These are phyloP conservation scores for Thymelicus acteon DNA, from an alignment of 2,888 invertebrate species.

Conservation along the genomic window DNA sequence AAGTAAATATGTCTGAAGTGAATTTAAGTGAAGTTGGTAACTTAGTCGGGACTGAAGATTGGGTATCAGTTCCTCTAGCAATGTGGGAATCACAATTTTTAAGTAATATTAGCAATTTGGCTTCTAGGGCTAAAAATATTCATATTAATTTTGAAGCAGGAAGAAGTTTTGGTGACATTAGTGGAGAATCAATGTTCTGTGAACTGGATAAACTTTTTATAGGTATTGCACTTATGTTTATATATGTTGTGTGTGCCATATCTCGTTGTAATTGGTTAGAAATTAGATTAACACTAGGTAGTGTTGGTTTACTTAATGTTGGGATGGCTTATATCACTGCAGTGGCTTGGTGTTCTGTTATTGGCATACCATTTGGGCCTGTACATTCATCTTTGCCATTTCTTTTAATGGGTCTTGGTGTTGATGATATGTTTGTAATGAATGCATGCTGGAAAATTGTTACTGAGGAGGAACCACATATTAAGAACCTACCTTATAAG, in stretches of 20 bases:
- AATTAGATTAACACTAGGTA: constrained; percentile 87
- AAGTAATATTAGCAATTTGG: constrained; percentile 66
- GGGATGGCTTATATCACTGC: constrained; percentile 90
- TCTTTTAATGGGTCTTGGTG: constrained; percentile 91
- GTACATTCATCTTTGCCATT: constrained; percentile 93
- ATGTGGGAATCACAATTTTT: constrained; percentile 87
- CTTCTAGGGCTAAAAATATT: constrained; percentile 61
- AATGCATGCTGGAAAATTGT: constrained; percentile 90
- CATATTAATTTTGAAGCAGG: constrained; percentile 85
- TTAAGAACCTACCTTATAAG: constrained; percentile 85
- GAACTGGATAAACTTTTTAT: constrained; percentile 88
- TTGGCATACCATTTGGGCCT: constrained; percentile 91
- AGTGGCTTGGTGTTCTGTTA: constrained; percentile 88
- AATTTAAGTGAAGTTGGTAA: constrained; percentile 88
- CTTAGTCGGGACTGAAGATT: constrained; percentile 90
- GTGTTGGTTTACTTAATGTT: constrained; percentile 88
- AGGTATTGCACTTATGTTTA: constrained; percentile 89
- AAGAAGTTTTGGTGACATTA: constrained; percentile 91
- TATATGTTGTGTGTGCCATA: constrained; percentile 89
- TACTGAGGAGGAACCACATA: constrained; percentile 73
- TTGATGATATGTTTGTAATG: constrained; percentile 95
- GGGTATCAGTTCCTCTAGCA: constrained; percentile 86
- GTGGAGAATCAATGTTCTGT: constrained; percentile 88
- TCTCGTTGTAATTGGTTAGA: constrained; percentile 91
- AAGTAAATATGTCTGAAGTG: constrained; percentile 88